A percentile compares a stretch with the other conserved stretches of the same genome.
Evolutionary conservation across 2,888 invertebrate species (phyloP).

Genomic region (Uloborus plumipes): DNA sequence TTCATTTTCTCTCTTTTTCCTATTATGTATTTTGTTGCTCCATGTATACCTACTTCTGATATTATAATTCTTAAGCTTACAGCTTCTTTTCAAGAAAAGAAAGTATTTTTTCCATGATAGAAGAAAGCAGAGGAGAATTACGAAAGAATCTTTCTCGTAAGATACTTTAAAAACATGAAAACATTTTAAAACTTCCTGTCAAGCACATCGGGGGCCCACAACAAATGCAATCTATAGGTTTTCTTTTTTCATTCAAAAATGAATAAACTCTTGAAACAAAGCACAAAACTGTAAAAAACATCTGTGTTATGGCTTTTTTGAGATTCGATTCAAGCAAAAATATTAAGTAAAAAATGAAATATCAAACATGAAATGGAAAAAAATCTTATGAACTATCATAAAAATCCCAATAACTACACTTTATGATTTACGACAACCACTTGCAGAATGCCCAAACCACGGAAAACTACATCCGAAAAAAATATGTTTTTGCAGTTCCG

Average conservation of each 20-base stretch:
- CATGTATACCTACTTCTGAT: too few species aligned
- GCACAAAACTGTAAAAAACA: constrained; percentile 9
- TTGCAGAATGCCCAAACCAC: constrained; percentile 47
- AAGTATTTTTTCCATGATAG: too few species aligned
- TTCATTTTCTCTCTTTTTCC: too few species aligned
- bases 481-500: constrained; percentile 48
- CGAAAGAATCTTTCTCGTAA: too few species aligned
- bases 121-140: too few species aligned
- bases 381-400: constrained; percentile 51
- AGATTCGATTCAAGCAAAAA: too few species aligned
- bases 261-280: constrained; percentile 2
- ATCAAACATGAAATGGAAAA: constrained; percentile 34
- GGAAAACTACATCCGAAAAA: constrained; percentile 27
- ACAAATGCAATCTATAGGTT: not conserved
- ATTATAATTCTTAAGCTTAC: too few species aligned
- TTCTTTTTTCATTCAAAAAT: not conserved
- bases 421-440: constrained; percentile 60
- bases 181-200: too few species aligned
- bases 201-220: too few species aligned
- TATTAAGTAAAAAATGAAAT: constrained; percentile 23
- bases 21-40: too few species aligned
- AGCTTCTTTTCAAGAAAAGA: too few species aligned
- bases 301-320: constrained; percentile 16
- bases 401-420: constrained; percentile 61
- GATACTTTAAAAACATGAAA: too few species aligned